Evolutionary conservation across 2,797 vertebrate species (phyloP).

Genomic region (Carcharodon carcharias): DNA sequence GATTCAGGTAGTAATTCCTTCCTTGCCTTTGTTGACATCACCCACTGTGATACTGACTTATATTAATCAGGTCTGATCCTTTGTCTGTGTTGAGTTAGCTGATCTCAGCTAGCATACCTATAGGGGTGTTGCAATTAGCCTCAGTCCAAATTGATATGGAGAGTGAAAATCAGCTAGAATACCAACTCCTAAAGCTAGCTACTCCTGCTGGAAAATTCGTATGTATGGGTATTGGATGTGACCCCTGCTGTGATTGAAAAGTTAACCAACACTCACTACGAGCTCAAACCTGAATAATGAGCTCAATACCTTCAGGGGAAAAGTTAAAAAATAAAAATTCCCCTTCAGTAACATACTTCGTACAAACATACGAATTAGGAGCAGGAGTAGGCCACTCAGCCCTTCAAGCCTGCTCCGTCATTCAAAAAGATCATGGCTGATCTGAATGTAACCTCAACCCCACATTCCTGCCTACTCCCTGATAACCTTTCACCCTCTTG

Average conservation of each 20-base stretch:
- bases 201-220: neutral
- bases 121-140: neutral
- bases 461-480: no score
- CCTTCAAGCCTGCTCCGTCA: no score
- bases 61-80: neutral
- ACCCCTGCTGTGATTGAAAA: neutral
- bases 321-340: neutral
- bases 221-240: neutral
- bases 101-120: neutral
- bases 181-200: neutral
- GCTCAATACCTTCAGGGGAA: neutral
- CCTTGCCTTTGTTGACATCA: neutral
- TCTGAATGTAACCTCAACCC: no score
- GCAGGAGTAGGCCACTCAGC: no score
- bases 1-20: neutral
- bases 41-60: neutral
- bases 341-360: neutral
- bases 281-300: neutral
- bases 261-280: neutral
- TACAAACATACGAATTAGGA: no score
- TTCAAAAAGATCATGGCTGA: no score
- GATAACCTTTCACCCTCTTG: no score
- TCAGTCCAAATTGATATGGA: neutral
- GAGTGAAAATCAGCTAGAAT: neutral
- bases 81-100: neutral